A percentile compares a stretch with the other conserved stretches of the same genome.
Evolutionary conservation across 2,113 vertebrate genomes (phyloP).

Genomic region (Scopus umbretta): DNA sequence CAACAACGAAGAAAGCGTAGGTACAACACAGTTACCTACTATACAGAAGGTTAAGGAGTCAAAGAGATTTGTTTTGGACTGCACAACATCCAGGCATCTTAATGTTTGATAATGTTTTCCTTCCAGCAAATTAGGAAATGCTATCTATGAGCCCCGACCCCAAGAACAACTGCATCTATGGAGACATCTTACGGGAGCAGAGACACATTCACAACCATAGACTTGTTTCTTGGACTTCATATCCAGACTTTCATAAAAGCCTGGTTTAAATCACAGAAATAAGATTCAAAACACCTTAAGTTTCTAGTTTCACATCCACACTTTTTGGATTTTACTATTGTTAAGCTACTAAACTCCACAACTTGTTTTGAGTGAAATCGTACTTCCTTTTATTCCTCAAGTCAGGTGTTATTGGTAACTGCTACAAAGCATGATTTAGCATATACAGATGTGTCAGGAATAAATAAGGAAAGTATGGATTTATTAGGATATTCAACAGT

Average conservation of each 20-base stretch:
- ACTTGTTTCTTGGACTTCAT: not conserved
- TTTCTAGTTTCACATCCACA: not conserved
- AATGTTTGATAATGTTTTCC: not conserved
- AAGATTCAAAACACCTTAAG: not conserved
- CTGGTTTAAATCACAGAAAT: not conserved
- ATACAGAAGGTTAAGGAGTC: not conserved
- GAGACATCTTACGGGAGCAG: not conserved
- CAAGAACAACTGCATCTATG: not conserved
- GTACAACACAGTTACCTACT: not conserved
- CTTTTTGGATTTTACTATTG: not conserved
- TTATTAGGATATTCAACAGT: not conserved
- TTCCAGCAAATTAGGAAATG: not conserved
- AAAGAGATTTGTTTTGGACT: not conserved
- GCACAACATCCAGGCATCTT: not conserved
- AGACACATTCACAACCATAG: not conserved
- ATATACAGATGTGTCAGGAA: not conserved
- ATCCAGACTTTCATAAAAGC: not conserved
- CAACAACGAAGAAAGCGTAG: not conserved
- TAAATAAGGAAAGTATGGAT: not conserved
- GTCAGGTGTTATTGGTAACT: not conserved
- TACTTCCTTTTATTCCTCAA: not conserved
- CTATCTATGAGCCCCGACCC: not conserved
- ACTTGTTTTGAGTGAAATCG: not conserved
- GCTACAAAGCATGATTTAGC: not conserved
- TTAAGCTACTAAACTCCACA: not conserved